Conservation (phyloP, 2,797 vertebrate species). For the Argentina silus region DNA sequence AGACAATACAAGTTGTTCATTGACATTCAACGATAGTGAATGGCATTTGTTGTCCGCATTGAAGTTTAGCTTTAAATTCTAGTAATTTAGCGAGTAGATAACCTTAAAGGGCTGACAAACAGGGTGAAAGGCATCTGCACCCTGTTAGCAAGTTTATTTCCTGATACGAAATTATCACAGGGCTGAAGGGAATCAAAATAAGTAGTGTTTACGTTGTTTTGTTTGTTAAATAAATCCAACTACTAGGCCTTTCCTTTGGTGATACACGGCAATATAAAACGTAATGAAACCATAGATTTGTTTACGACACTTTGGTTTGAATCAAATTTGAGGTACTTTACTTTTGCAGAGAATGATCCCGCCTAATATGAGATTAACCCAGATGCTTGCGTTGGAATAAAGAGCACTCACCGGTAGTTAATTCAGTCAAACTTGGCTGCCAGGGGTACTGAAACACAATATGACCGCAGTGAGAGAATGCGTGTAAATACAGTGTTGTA, state of each 20-base stretch:
- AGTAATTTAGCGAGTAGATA: background rate
- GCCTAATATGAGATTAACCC: slow-evolving; percentile 80
- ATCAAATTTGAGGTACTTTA: slow-evolving; percentile 41
- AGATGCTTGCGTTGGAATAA: slow-evolving; percentile 68
- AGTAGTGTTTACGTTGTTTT: background rate
- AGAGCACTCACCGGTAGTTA: slow-evolving; percentile 53
- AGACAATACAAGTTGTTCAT: background rate
- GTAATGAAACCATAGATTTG: background rate
- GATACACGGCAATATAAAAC: background rate
- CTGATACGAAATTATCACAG: background rate
- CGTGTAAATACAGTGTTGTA: slow-evolving; percentile 39
- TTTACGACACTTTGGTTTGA: slow-evolving; percentile 28
- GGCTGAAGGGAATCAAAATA: background rate
- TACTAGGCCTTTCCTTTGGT: background rate
- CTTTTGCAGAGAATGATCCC: slow-evolving; percentile 63
- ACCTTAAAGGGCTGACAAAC: too few relatives aligned
- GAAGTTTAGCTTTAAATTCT: background rate
- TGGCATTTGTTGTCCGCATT: background rate
- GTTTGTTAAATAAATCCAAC: background rate
- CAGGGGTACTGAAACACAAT: slow-evolving; percentile 41
- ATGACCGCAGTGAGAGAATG: slow-evolving; percentile 35
- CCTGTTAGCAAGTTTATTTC: background rate
- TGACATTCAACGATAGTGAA: background rate
- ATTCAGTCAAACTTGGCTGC: slow-evolving; percentile 40
- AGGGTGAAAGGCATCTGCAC: too few relatives aligned